phyloP scores from a whole-genome alignment of 2,888 invertebrate genomes.

The Omphaloscelis lunosa region DNA sequence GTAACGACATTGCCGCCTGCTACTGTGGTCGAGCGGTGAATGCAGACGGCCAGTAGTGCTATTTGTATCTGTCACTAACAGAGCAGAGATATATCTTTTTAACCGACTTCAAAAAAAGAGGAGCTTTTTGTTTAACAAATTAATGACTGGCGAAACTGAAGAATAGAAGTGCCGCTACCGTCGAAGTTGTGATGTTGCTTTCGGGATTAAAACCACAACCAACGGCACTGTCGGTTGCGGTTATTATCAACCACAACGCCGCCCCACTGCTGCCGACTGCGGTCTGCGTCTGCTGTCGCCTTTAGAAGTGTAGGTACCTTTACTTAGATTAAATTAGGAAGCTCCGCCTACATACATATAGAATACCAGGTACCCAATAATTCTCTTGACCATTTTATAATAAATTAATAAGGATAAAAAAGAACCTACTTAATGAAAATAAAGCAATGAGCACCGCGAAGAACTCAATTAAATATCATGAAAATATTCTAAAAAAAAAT shows the following conservation, averaged over 20 bases:
- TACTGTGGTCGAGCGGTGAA: background rate
- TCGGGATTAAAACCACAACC: background rate
- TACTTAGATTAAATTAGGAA: background rate
- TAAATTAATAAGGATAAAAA: background rate
- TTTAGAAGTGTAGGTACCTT: background rate
- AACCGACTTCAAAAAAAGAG: too few relatives aligned
- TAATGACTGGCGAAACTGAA: background rate
- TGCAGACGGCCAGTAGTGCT: background rate
- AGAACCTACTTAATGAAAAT: background rate
- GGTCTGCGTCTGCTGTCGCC: background rate
- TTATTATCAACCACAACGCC: background rate
- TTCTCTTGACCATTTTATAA: background rate
- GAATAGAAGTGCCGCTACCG: background rate
- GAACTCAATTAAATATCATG: background rate
- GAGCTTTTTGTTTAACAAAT: background rate
- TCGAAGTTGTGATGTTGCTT: background rate
- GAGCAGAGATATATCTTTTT: background rate
- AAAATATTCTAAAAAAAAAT: slow-evolving; percentile 12
- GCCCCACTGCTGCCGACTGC: background rate
- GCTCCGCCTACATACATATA: background rate
- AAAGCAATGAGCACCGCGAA: background rate
- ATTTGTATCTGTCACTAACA: too few relatives aligned
- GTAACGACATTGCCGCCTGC: background rate
- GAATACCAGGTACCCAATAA: background rate
- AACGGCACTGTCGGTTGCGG: background rate